Evolutionary conservation across 2,113 vertebrate genomes (phyloP).

Genomic region (Strix aluco): DNA sequence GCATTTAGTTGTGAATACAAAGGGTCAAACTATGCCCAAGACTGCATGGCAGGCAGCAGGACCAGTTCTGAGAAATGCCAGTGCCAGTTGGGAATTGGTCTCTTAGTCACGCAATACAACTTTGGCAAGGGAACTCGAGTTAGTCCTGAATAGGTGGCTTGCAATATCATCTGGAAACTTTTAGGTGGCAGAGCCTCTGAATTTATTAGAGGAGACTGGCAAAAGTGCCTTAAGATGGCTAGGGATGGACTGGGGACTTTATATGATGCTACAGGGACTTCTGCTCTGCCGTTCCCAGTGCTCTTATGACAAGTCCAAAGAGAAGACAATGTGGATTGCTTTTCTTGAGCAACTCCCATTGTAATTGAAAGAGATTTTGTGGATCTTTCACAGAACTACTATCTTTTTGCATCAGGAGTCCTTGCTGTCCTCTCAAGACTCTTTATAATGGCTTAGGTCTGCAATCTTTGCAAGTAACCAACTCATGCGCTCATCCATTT

Average conservation of each 20-base stretch:
- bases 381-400: not conserved
- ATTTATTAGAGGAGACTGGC: not conserved
- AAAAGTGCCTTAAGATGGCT: not conserved
- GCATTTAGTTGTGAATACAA: conserved; percentile 9
- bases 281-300: not conserved
- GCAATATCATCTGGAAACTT: not conserved
- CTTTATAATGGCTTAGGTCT: not conserved
- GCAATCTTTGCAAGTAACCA: not conserved
- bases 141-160: not conserved
- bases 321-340: not conserved
- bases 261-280: not conserved
- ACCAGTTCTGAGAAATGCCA: not conserved
- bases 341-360: conserved; percentile 21
- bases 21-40: not conserved
- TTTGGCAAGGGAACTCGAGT: not conserved
- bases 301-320: not conserved
- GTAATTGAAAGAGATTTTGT: not conserved
- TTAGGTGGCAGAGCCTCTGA: not conserved
- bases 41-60: not conserved
- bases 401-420: not conserved
- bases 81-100: not conserved
- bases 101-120: not conserved
- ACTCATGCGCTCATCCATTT: not conserved
- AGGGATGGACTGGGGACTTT: not conserved
- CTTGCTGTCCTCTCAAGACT: not conserved